Evolutionary conservation across 2,113 vertebrate species (phyloP), one percentile per base, ranked within the genome.

Genomic region (Callipepla squamata): DNA sequence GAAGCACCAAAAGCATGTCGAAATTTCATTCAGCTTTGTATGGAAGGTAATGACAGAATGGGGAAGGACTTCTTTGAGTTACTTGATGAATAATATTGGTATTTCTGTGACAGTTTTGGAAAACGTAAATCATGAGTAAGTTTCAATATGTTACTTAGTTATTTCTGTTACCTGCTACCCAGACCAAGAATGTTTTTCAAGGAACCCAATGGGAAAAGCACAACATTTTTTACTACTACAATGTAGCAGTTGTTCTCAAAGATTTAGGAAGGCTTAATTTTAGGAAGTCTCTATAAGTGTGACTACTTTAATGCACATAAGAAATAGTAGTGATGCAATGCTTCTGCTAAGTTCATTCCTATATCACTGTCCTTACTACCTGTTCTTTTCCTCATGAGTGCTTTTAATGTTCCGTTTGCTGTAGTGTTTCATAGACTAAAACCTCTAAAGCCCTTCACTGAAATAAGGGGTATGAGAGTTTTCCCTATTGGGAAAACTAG

Each of bases 1-100:
- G 99, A 99, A 97, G 98, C 99, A 55, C 99, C 99, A 30, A 99
- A 98, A 98, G 99, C 99, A 69, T 99, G 98, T 96, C 97, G 99
- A 93, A 99, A 99, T 96, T 99, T 99, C 94, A 96, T 99, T 67
- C 99, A 99, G 70, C 98, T 99, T 68, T 99, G 98, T 95, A 98
- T 99, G 98, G 99, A 99, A 98, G 99, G 99, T 99, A 98, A 97
- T 80, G 38, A 78, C 30, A 55, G 40, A 84, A 38, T 38, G 16
- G 13, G 22, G 51, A 25, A 45, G 21, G 50, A 72, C 2, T 7
- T 84, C 8, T 25, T 90, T 26, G 75, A 50, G 68, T 57, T 28
- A 58, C 38, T 84, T 59, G 3, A 2, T 14, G 2, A 42, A 9
- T 0, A 2, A 8, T 58, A 15, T 58, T 91, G 21, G 6, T 89